Conservation (phyloP, 2,888 invertebrate genomes). For the Lycocerus yunnanus region DNA sequence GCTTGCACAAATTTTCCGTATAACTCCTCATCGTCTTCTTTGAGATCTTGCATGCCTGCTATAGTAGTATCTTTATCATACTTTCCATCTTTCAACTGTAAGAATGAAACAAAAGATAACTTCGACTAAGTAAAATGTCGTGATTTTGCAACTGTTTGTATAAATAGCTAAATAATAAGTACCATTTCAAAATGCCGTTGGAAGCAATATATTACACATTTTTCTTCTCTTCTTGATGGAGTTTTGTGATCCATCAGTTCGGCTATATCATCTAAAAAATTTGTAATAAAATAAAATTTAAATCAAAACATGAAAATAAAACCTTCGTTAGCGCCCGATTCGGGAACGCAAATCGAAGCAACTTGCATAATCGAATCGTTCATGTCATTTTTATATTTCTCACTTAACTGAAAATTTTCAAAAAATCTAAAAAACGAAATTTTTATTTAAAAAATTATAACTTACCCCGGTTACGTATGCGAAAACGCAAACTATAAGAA, state of each 20-base stretch:
- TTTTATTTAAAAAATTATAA: background rate
- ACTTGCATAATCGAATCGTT: background rate
- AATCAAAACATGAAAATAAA: background rate
- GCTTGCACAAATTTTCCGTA: background rate
- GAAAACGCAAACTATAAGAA: background rate
- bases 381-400: background rate
- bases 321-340: conserved; percentile 1
- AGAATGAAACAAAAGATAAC: background rate
- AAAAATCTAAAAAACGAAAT: background rate
- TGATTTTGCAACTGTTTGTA: too few species aligned
- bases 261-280: conserved; percentile 34
- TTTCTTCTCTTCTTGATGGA: conserved; percentile 51
- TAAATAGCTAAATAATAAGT: conserved; percentile 38
- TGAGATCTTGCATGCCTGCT: background rate
- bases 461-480: background rate
- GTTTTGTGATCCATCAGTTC: conserved; percentile 49
- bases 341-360: background rate
- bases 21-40: background rate
- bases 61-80: background rate
- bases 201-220: conserved; percentile 58
- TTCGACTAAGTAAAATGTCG: too few species aligned
- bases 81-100: background rate
- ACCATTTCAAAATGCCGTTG: conserved; percentile 57
- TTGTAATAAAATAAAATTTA: background rate
- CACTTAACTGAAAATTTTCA: background rate